Conservation (phyloP, 2,113 vertebrate genomes). For the Passer domesticus region DNA sequence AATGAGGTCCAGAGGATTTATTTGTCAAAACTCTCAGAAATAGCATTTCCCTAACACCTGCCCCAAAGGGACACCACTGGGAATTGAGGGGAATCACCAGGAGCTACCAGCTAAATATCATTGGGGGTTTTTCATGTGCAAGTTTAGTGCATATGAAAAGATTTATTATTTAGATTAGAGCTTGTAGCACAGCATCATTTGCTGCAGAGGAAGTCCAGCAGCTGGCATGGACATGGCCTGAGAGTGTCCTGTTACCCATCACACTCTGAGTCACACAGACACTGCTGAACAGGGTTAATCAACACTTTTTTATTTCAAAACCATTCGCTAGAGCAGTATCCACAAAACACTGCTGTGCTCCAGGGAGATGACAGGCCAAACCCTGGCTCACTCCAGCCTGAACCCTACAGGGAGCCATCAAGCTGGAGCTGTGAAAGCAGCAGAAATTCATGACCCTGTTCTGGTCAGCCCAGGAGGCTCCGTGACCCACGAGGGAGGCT, state of each 20-base stretch:
- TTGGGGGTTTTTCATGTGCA: neutral
- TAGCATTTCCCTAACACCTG: neutral
- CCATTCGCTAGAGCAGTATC: neutral
- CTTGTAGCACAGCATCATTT: neutral
- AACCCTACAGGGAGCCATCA: conserved; percentile 6
- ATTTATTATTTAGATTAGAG: neutral
- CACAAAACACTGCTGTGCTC: neutral
- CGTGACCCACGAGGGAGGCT: neutral
- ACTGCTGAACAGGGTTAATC: neutral
- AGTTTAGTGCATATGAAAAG: neutral
- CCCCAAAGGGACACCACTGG: neutral
- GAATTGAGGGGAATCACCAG: neutral
- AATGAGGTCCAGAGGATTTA: neutral
- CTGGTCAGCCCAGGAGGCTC: neutral
- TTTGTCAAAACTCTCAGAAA: neutral
- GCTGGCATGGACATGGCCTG: neutral
- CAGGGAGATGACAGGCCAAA: neutral
- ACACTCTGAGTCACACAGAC: neutral
- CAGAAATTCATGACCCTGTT: neutral
- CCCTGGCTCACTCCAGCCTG: neutral
- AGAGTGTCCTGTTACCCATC: neutral
- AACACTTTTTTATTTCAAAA: neutral
- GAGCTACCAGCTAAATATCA: neutral
- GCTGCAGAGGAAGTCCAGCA: neutral
- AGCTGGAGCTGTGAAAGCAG: neutral